A percentile compares a stretch with the other conserved stretches of the same genome.
These are phyloP conservation scores for Hesperia comma DNA, from an alignment of 2,888 invertebrate genomes.

Conservation along the genomic window DNA sequence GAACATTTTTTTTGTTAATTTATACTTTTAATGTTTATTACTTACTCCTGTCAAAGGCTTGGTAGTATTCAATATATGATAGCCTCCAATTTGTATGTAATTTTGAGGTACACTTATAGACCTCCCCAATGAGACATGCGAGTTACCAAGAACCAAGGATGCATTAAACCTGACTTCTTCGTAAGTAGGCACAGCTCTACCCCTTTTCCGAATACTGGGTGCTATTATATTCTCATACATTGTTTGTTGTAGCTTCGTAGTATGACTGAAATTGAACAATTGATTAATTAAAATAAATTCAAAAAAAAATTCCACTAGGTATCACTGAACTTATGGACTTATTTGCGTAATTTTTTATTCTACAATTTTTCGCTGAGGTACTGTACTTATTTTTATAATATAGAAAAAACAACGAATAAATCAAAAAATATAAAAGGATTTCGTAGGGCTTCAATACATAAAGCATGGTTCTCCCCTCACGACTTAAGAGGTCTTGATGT, in stretches of 20 bases:
- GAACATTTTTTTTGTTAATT: no score
- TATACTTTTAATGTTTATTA: neutral
- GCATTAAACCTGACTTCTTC: conserved; percentile 47
- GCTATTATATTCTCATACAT: conserved; percentile 39
- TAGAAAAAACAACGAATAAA: no score
- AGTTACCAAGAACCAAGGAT: conserved; percentile 49
- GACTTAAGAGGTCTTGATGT: no score
- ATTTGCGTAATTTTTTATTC: no score
- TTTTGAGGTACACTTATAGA: conserved; percentile 56
- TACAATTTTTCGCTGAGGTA: no score
- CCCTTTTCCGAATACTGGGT: conserved; percentile 42
- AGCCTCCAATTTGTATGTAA: conserved; percentile 60
- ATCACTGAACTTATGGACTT: no score
- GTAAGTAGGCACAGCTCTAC: conserved; percentile 44
- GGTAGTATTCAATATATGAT: conserved; percentile 55
- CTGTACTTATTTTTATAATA: no score
- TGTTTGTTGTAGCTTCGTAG: conserved; percentile 10
- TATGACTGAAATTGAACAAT: conserved; percentile 2
- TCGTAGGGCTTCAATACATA: no score
- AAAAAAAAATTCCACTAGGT: no score
- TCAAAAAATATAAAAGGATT: no score
- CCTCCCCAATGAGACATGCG: conserved; percentile 48
- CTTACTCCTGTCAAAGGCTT: conserved; percentile 58
- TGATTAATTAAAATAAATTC: neutral
- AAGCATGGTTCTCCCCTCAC: no score